Evolutionary conservation across 2,113 vertebrate genomes (phyloP), one percentile per base, ranked within the genome.

Genomic region (Alectura lathami): DNA sequence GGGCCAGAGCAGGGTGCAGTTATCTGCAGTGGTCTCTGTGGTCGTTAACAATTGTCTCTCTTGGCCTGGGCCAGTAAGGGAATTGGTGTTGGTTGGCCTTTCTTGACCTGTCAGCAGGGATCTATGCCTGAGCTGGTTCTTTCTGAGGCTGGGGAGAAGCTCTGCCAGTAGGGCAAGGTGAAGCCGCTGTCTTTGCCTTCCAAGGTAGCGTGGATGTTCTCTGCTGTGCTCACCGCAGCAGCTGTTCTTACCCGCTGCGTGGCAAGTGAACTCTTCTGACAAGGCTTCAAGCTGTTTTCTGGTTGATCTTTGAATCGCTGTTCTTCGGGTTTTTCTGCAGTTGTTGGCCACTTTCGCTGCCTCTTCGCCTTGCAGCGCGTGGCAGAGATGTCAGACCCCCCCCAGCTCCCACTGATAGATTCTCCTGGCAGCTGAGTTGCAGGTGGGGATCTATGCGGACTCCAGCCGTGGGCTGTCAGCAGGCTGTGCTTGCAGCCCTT

Each of bases 231-330:
- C 86, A 60, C 91, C 80, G 83, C 68, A 83, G 85, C 76, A 80
- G 82, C 78, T 6, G 0, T 78, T 78, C 82, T 68, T 48, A 72
- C 43, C 72, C 45, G 62, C 79, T 92, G 48, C 2, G 9, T 86
- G 76, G 57, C 1, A 1, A 62, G 42, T 22, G 45, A 95, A 38
- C 73, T 72, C 63, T 96, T 93, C 53, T 79, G 88, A 92, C 76
- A 83, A 91, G 92, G 86, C 83, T 94, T 84, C 89, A 68, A 84
- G 68, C 91, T 86, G 54, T 90, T 87, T 43, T 80, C 81, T 90
- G 87, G 36, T 86, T 82, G 54, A 75, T 91, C 63, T 74, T 85
- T 89, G 77, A 53, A 30, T 75, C 73, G 69, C 23, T 89, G 23
- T 72, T 79, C 69, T 88, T 80, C 18, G 80, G 43, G 56, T 88